Evolutionary conservation across 2,888 invertebrate species (phyloP), one percentile per base, ranked within the genome.

Genomic region (Drosophila stalkeri): DNA sequence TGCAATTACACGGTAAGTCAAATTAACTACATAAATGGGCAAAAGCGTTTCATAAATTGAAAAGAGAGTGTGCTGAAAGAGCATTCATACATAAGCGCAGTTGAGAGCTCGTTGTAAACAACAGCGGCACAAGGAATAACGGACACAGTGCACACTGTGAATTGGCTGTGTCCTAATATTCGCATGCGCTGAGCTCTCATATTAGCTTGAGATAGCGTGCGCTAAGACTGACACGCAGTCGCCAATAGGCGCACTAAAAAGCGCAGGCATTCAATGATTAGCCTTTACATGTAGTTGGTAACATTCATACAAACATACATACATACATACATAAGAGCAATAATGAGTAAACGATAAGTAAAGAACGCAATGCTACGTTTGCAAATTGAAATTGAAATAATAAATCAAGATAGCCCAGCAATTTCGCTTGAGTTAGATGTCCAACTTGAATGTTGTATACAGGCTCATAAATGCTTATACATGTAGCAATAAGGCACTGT

Each of bases 1-100:
- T 33, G 12, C 33, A 52, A 54, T 62, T 71, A 33, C 14, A 61
- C 44, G 74, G 89, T 83, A 77, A 86, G 83, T 33, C n/a, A 55
- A 70, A n/a, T 51, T 52, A 57, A 18, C 23, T 8, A 31, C 6
- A 47, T 8, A 31, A 3, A 47, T 4, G 14, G 20, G 14, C 20
- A 46, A 46, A 23, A 46, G 14, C 7, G 5, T 14, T 7, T 27
- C 16, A 27, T 16, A 23, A 46, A 46, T 2, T 27, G 2, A 2
- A 47, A 27, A 49, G 23, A 46, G 47, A 49, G 27, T 27, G 23
- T 20, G 46, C 20, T 14, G 14, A 23, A 60, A 66, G 61, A 61
- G 54, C 35, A 12, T n/a, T 11, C 12, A 12, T 12, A 46, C 14
- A 3, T 23, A 23, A 8, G 23, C 11, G 37, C 23, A 9, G 4